Conservation (phyloP, 2,797 vertebrate species). For the Phaenicophaeus curvirostris region DNA sequence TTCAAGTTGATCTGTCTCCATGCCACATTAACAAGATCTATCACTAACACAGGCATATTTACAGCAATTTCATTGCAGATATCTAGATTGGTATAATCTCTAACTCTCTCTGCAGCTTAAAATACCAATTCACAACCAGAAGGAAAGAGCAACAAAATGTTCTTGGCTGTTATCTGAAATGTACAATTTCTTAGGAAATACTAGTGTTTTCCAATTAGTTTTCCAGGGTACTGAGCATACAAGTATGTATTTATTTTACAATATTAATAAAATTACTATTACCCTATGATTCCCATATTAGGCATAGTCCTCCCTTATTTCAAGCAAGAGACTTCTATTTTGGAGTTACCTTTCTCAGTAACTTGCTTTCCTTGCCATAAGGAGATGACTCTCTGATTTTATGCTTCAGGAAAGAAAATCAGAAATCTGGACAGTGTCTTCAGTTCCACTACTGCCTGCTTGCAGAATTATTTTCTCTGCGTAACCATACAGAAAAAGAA, state of each 20-base stretch:
- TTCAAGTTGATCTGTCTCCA: neutral
- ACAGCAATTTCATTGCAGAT: neutral
- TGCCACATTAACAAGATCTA: neutral
- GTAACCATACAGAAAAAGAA: neutral
- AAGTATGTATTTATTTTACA: neutral
- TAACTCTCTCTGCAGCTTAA: neutral
- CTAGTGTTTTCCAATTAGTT: neutral
- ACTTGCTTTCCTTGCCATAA: neutral
- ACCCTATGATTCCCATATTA: neutral
- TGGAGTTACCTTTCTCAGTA: neutral
- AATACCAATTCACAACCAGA: neutral
- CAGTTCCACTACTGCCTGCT: neutral
- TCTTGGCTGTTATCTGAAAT: neutral
- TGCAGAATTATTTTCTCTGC: neutral
- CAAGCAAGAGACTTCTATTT: neutral
- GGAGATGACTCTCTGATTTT: neutral
- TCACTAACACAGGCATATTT: neutral
- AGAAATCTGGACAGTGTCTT: neutral
- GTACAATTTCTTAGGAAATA: neutral
- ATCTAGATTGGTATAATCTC: neutral
- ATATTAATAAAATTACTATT: neutral
- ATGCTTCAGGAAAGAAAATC: neutral
- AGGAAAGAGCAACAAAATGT: neutral
- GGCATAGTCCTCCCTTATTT: neutral
- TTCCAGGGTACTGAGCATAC: neutral